A percentile compares a stretch with the other conserved stretches of the same genome.
Evolutionary conservation across 2,888 invertebrate genomes (phyloP).

Genomic region (Lepas anatifera): DNA sequence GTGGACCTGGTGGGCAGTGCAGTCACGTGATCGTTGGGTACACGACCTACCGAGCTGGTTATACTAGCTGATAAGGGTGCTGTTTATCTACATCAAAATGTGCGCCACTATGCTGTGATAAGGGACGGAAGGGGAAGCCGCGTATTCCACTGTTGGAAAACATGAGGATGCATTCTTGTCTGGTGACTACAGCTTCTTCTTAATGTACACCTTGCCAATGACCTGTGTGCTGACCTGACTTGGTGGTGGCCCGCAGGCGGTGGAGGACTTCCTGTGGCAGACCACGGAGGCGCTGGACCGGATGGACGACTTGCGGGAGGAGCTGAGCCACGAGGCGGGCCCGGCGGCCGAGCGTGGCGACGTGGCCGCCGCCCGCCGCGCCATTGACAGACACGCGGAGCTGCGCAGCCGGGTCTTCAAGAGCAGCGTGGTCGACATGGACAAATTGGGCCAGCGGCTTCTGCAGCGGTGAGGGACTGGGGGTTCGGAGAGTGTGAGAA

Average conservation of each 20-base stretch:
- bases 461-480: conserved; percentile 36
- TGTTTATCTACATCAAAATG: too few species aligned
- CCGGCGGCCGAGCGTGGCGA: conserved; percentile 94
- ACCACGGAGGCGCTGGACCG: conserved; percentile 84
- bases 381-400: conserved; percentile 84
- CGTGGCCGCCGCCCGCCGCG: conserved; percentile 78
- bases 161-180: too few species aligned
- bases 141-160: too few species aligned
- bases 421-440: conserved; percentile 85
- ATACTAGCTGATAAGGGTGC: too few species aligned
- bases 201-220: too few species aligned
- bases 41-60: too few species aligned
- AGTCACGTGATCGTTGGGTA: too few species aligned
- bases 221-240: background rate
- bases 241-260: conserved; percentile 43
- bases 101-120: too few species aligned
- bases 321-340: conserved; percentile 71
- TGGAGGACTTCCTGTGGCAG: conserved; percentile 94
- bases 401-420: conserved; percentile 88
- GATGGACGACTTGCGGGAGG: conserved; percentile 84
- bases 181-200: too few species aligned
- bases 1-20: too few species aligned
- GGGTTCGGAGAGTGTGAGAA: too few species aligned
- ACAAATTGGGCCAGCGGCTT: conserved; percentile 66
- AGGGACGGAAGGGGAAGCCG: too few species aligned